phyloP scores from a whole-genome alignment of 2,113 vertebrate species.

The Mormyrus iriodes region DNA sequence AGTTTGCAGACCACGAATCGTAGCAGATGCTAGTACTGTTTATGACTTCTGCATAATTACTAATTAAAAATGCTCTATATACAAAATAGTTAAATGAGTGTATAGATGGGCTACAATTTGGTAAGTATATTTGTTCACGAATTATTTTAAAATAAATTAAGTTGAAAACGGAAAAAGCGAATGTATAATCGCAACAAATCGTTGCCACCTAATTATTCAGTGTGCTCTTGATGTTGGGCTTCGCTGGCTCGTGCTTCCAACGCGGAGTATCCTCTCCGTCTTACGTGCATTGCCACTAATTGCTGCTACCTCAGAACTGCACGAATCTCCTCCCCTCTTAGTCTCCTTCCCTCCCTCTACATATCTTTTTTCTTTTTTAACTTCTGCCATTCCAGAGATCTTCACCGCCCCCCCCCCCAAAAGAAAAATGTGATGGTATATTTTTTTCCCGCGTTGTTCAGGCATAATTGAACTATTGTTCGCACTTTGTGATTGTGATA shows the following conservation, averaged over 20 bases:
- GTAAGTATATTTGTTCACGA: not conserved
- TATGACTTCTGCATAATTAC: not conserved
- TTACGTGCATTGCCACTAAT: slow-evolving; percentile 56
- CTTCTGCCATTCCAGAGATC: not conserved
- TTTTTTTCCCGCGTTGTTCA: not conserved
- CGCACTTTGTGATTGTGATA: not conserved
- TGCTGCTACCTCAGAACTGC: slow-evolving; percentile 54
- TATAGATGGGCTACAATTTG: not conserved
- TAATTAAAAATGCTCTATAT: not conserved
- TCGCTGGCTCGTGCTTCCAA: slow-evolving; percentile 18
- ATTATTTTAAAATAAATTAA: not conserved
- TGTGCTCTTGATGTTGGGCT: slow-evolving; percentile 9
- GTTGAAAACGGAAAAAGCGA: not conserved
- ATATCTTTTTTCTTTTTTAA: slow-evolving; percentile 26
- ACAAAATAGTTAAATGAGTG: not conserved
- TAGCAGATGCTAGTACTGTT: not conserved
- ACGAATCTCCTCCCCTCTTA: slow-evolving; percentile 63
- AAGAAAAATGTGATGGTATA: not conserved
- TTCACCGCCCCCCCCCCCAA: not conserved
- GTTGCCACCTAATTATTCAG: not conserved
- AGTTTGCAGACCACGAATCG: not conserved
- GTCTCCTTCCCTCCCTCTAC: slow-evolving; percentile 32
- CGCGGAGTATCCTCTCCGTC: slow-evolving; percentile 40
- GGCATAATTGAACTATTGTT: not conserved
- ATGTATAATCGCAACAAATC: not conserved